A percentile compares a stretch with the other conserved stretches of the same genome.
These are phyloP conservation scores for Catagonus wagneri DNA, from an alignment of 2,113 vertebrate species.

Conservation along the genomic window DNA sequence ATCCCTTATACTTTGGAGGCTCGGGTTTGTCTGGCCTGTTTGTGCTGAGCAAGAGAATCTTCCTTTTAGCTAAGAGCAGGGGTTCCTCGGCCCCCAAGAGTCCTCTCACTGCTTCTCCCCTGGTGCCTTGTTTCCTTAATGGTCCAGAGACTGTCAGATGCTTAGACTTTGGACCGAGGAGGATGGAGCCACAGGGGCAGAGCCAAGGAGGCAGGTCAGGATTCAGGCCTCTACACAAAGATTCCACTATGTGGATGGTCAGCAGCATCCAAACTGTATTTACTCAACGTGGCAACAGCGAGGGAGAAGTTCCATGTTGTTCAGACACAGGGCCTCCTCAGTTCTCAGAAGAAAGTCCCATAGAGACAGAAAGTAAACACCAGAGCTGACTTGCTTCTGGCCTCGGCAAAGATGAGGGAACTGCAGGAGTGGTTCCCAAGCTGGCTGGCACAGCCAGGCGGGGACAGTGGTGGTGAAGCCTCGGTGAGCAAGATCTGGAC, in stretches of 20 bases:
- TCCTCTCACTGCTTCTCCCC: not conserved
- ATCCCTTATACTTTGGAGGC: not conserved
- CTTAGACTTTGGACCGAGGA: not conserved
- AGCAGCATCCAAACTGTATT: not conserved
- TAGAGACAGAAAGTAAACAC: constrained; percentile 1
- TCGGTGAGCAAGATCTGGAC: not conserved
- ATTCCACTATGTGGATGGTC: not conserved
- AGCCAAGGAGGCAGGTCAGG: not conserved
- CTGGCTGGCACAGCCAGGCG: not conserved
- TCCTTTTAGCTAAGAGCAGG: not conserved
- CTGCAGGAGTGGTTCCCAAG: not conserved
- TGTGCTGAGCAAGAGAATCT: not conserved
- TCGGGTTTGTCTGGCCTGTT: not conserved
- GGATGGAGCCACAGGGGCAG: not conserved
- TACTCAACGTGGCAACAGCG: not conserved
- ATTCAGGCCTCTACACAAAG: not conserved
- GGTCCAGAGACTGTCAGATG: not conserved
- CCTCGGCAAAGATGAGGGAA: not conserved
- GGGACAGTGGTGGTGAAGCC: not conserved
- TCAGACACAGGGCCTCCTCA: not conserved
- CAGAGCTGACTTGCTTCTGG: not conserved
- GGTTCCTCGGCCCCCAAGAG: not conserved
- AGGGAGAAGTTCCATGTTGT: not conserved
- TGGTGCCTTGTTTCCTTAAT: not conserved
- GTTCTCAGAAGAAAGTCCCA: constrained; percentile 39